Percentiles rank a stretch among this genome's conserved stretches.
Conservation (phyloP, 2,113 vertebrate genomes). For the Phylloscopus trochiloides region DNA sequence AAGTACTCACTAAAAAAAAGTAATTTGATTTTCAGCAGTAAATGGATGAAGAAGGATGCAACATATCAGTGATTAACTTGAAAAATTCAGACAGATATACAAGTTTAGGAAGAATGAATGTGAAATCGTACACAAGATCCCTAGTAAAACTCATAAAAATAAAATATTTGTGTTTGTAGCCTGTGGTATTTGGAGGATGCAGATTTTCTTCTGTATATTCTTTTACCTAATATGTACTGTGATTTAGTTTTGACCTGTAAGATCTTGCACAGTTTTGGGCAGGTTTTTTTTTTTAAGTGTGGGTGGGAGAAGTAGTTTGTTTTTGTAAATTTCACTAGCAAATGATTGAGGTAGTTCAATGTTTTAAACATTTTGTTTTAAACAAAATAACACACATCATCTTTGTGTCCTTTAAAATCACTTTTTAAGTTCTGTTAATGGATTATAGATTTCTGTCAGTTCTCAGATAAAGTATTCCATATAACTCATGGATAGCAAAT, state of each 20-base stretch:
- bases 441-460: background rate
- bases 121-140: background rate
- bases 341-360: background rate
- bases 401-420: background rate
- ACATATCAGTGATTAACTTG: background rate
- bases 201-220: background rate
- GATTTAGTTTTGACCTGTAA: background rate
- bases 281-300: background rate
- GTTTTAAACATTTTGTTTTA: background rate
- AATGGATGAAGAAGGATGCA: background rate
- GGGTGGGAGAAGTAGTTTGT: fast-evolving
- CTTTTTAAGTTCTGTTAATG: background rate
- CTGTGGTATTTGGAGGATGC: background rate
- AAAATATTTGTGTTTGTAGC: background rate
- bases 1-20: background rate
- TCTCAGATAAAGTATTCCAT: background rate
- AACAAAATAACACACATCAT: background rate
- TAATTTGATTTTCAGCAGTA: background rate
- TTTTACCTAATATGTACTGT: background rate
- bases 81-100: background rate
- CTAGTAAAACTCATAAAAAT: background rate
- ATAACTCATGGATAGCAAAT: background rate
- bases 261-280: background rate
- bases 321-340: background rate
- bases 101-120: background rate